Conservation (phyloP, 2,113 vertebrate genomes). For the Dasypus novemcinctus region DNA sequence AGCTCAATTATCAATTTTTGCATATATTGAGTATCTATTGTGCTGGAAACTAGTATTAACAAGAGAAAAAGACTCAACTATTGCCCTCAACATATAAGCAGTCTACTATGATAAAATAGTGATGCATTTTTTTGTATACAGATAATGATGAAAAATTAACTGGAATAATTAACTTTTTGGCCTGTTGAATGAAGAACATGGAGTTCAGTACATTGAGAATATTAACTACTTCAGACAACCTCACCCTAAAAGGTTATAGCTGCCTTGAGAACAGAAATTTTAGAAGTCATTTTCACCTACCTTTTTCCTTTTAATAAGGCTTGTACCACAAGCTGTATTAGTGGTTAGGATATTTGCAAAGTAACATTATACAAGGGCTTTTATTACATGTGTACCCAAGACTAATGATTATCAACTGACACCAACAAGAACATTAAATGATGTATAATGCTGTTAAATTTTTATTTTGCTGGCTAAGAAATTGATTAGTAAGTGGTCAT, state of each 20-base stretch:
- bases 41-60: neutral
- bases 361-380: neutral
- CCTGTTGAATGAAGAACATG: neutral
- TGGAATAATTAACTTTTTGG: neutral
- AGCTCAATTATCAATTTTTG: neutral
- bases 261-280: neutral
- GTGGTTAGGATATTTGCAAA: neutral
- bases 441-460: neutral
- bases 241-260: neutral
- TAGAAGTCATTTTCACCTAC: neutral
- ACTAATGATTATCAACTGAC: neutral
- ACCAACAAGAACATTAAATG: neutral
- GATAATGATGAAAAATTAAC: neutral
- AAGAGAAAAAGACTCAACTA: neutral
- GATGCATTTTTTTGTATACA: neutral
- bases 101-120: neutral
- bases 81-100: neutral
- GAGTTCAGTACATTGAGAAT: neutral
- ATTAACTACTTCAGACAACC: neutral
- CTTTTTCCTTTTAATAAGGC: neutral
- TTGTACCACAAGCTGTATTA: neutral
- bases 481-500: neutral
- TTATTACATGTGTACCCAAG: neutral
- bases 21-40: neutral
- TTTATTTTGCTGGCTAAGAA: conserved; percentile 23